A percentile compares a stretch with the other conserved stretches of the same genome.
Conservation (phyloP, 2,888 invertebrate genomes). For the Drosophila putrida region DNA sequence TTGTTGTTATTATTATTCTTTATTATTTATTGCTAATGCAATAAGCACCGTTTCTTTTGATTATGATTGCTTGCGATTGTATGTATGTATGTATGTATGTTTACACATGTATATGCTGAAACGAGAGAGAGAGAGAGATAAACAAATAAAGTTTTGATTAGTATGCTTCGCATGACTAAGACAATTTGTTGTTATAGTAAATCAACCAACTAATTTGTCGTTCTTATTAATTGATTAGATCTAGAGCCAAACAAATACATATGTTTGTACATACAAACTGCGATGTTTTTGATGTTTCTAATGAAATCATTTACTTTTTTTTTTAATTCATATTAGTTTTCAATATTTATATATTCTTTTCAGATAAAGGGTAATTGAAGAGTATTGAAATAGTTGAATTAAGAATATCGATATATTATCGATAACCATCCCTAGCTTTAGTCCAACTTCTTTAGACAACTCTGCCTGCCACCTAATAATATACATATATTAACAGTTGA, state of each 20-base stretch:
- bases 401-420: too few relatives aligned
- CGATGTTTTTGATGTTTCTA: too few relatives aligned
- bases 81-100: constrained; percentile 19
- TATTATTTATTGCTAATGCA: constrained; percentile 38
- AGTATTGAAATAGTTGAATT: neutral
- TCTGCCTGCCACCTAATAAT: neutral
- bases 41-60: constrained; percentile 41
- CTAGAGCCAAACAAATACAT: too few relatives aligned
- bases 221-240: neutral
- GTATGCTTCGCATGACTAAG: constrained; percentile 12
- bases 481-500: neutral
- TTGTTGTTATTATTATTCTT: neutral
- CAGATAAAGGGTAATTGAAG: neutral
- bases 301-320: too few relatives aligned
- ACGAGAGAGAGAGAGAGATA: constrained; percentile 29
- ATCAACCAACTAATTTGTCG: constrained; percentile 11
- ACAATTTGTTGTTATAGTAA: neutral
- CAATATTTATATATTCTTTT: too few relatives aligned
- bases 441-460: too few relatives aligned
- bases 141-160: constrained; percentile 18
- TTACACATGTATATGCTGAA: constrained; percentile 47
- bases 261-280: too few relatives aligned
- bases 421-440: too few relatives aligned
- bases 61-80: constrained; percentile 13
- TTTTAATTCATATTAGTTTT: too few relatives aligned